These are phyloP conservation scores for Noctua comes DNA, from an alignment of 2,888 invertebrate genomes.

Conservation along the genomic window DNA sequence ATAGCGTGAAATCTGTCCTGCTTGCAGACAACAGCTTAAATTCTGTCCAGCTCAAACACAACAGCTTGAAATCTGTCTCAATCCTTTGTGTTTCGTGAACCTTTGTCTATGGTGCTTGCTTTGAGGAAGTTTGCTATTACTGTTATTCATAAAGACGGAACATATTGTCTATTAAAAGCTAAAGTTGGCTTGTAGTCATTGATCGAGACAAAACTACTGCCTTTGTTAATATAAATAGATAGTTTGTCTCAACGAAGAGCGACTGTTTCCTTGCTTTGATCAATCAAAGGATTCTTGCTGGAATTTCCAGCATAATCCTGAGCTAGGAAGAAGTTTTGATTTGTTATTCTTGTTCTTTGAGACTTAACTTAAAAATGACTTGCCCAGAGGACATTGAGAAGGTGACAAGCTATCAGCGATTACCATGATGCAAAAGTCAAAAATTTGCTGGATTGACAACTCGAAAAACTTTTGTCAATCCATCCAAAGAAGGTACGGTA, in stretches of 20 bases:
- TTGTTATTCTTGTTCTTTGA: neutral
- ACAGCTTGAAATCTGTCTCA: slow-evolving; percentile 8
- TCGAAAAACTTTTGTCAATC: too few relatives aligned
- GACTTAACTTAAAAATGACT: neutral
- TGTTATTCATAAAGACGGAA: neutral
- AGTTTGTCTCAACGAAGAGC: neutral
- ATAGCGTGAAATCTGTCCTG: slow-evolving; percentile 26
- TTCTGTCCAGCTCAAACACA: slow-evolving; percentile 1
- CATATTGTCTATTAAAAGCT: neutral
- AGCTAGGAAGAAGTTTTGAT: neutral
- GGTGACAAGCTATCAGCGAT: neutral
- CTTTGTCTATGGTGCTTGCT: neutral
- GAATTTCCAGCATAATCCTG: neutral
- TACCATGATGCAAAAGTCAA: too few relatives aligned
- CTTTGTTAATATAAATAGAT: slow-evolving; percentile 2
- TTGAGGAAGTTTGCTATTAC: neutral
- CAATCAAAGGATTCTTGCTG: neutral
- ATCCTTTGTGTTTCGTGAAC: slow-evolving; percentile 11
- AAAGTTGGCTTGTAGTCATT: neutral
- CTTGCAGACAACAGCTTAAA: slow-evolving; percentile 11
- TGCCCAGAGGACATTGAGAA: too few relatives aligned
- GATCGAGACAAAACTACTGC: neutral
- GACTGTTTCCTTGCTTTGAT: too few relatives aligned
- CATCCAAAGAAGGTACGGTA: neutral
- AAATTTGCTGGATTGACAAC: too few relatives aligned